Evolutionary conservation across 2,888 invertebrate species (phyloP).

Genomic region (Pherbina coryleti): DNA sequence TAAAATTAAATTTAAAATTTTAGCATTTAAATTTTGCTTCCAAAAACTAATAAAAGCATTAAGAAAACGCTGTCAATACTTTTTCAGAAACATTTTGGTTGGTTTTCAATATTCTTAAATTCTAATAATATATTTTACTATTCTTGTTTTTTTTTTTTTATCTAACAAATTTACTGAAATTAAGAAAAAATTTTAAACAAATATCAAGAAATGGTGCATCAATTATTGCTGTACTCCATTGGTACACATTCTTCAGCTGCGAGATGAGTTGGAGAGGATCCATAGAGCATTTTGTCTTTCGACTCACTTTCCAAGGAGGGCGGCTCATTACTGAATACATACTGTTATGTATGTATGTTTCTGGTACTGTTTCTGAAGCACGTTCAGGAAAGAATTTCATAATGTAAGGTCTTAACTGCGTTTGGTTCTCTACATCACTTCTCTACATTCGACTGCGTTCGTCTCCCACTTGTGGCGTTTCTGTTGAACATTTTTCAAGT

Average conservation of each 20-base stretch:
- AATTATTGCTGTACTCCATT: constrained; percentile 72
- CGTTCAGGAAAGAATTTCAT: constrained; percentile 83
- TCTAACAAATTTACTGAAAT: too few species aligned
- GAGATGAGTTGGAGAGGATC: constrained; percentile 82
- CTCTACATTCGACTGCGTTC: constrained; percentile 88
- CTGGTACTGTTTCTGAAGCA: constrained; percentile 91
- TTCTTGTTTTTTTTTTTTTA: too few species aligned
- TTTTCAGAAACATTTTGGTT: too few species aligned
- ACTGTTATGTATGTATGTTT: too few species aligned
- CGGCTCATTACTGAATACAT: constrained; percentile 95
- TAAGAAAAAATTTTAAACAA: constrained; percentile 12
- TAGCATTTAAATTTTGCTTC: too few species aligned
- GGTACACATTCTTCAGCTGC: constrained; percentile 84
- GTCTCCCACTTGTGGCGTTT: neutral
- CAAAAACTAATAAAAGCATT: too few species aligned
- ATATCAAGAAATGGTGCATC: neutral
- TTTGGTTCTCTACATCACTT: constrained; percentile 89
- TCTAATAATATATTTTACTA: too few species aligned
- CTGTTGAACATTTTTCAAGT: neutral
- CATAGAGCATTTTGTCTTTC: constrained; percentile 83
- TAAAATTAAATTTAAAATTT: too few species aligned
- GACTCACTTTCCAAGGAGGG: constrained; percentile 89
- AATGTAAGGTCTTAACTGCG: constrained; percentile 86
- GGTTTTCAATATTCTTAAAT: too few species aligned
- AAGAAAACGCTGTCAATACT: too few species aligned